phyloP scores from a whole-genome alignment of 2,888 invertebrate species.

The Copidosoma aretas region DNA sequence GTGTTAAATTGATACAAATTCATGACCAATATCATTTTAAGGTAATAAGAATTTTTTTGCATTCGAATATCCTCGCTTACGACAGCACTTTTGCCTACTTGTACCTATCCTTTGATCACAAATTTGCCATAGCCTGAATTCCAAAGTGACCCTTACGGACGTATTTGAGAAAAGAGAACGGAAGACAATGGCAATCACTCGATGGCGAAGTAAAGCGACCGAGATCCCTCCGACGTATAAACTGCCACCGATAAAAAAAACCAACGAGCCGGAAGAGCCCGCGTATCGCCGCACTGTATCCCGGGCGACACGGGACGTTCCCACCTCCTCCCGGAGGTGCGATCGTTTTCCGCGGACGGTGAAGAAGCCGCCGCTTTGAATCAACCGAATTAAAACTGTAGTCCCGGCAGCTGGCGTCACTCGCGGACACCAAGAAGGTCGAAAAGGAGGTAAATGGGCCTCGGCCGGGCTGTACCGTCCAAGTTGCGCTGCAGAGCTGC shows the following conservation, averaged over 20 bases:
- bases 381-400: constrained; percentile 51
- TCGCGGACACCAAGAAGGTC: too few relatives aligned
- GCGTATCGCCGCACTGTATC: too few relatives aligned
- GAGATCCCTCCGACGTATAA: background rate
- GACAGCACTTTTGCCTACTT: too few relatives aligned
- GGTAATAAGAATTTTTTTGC: background rate
- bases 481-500: constrained; percentile 16
- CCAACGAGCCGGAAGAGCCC: too few relatives aligned
- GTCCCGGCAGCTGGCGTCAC: background rate
- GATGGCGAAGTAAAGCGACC: constrained; percentile 4
- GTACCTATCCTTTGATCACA: too few relatives aligned
- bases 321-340: background rate
- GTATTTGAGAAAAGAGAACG: background rate
- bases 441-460: too few relatives aligned
- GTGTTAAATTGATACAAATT: too few relatives aligned
- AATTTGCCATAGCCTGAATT: too few relatives aligned
- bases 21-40: background rate
- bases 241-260: background rate
- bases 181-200: background rate
- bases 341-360: constrained; percentile 14
- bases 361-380: constrained; percentile 41
- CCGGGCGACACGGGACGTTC: too few relatives aligned
- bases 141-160: background rate
- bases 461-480: constrained; percentile 30
- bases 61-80: background rate